These are phyloP conservation scores for Ceuthmochares aereus DNA, from an alignment of 2,113 vertebrate species.

Conservation along the genomic window DNA sequence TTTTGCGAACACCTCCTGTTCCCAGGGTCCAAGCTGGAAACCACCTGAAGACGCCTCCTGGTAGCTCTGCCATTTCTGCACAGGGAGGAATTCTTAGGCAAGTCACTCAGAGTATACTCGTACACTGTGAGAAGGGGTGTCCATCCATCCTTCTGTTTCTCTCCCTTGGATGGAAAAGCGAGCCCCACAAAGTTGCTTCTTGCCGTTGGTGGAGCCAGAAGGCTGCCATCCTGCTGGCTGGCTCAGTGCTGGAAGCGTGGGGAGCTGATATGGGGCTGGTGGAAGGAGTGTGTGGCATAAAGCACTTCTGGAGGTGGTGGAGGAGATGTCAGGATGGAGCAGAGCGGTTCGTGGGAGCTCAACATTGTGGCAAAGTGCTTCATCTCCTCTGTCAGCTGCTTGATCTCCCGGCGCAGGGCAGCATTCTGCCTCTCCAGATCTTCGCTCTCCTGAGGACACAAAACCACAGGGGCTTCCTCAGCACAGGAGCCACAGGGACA, in stretches of 20 bases:
- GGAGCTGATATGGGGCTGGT: constrained; percentile 86
- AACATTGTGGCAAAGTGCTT: constrained; percentile 90
- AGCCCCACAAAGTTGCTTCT: not conserved
- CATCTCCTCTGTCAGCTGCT: constrained; percentile 91
- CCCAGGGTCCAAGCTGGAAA: constrained; percentile 13
- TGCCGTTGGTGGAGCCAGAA: not conserved
- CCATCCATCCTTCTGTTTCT: not conserved
- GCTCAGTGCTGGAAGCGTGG: constrained; percentile 91
- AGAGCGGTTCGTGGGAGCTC: constrained; percentile 90
- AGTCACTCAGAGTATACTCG: not conserved
- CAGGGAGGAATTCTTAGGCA: constrained; percentile 6
- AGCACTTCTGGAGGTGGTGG: constrained; percentile 82
- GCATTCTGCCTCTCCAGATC: constrained; percentile 93
- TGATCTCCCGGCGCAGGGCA: constrained; percentile 92
- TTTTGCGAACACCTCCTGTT: not conserved
- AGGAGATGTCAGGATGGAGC: constrained; percentile 80
- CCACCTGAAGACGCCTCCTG: not conserved
- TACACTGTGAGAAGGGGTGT: not conserved
- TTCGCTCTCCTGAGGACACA: constrained; percentile 88
- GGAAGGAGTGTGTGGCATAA: constrained; percentile 83
- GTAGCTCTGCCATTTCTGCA: not conserved
- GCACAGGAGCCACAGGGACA: not conserved
- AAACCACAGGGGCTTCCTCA: not conserved
- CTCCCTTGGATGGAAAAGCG: not conserved
- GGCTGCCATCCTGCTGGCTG: not conserved